Evolutionary conservation across 1,140 invertebrate species (phyloP), one percentile per base, ranked within the genome.

Genomic region (Tetramorium simillimum): DNA sequence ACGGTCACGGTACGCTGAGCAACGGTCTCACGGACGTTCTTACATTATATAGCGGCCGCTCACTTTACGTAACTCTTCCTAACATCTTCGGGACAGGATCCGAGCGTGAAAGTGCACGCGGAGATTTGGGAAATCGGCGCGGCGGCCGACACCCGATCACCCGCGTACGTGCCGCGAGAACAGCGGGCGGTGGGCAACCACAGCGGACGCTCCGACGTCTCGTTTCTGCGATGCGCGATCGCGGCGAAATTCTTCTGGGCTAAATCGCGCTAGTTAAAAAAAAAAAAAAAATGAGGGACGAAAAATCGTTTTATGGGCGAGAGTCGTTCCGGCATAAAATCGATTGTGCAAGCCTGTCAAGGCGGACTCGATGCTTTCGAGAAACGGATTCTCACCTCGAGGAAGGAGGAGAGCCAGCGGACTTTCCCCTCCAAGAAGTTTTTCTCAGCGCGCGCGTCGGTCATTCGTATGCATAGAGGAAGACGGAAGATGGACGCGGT

Each of bases 1-100:
- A 93, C 18, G 92, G 91, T 93, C 88, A 91, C 67, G 91, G 86
- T 82, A 82, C 78, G 91, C 43, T 88, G 88, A 92, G 88, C 92
- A 86, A 88, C 85, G 65, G 91, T 86, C 80, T 77, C 73, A 85
- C 73, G 73, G 60, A 67, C 70, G 33, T 49, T 81, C 28, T 75
- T 51, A 75, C 69, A 60, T 60, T 86, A 40, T 86, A 40, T 28
- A 67, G 37, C 70, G 53, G 18, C 49, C 86, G 69, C 53, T 76
- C 51, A 72, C 43, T 90, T 90, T 90, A 90, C 82, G 89, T 88
- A 90, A 90, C 46, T 87, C 28, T 65, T 73, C 33, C 62, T 58
- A 49, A 51, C 49, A 46, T 67, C 60, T 86, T 82, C 56, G 69
- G 51, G 51, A 62, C 69, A 65, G 53, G 16, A 67, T 43, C 33